A percentile compares a stretch with the other conserved stretches of the same genome.
Evolutionary conservation across 2,113 vertebrate species (phyloP).

Genomic region (Xiphophorus couchianus): DNA sequence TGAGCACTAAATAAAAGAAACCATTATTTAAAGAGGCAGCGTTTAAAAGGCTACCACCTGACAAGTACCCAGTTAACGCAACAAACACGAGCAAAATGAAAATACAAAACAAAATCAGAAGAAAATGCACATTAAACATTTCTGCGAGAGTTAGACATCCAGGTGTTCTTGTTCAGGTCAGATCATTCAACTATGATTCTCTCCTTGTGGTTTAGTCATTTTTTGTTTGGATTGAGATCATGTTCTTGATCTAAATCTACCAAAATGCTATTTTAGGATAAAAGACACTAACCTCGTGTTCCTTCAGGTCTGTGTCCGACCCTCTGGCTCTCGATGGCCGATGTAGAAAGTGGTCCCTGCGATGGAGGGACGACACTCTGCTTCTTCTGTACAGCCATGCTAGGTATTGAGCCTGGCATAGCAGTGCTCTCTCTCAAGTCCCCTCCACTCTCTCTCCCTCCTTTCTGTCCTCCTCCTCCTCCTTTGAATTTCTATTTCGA

Average conservation of each 20-base stretch:
- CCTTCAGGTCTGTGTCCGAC: slow-evolving; percentile 22
- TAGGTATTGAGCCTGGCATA: slow-evolving; percentile 60
- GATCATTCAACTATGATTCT: slow-evolving; percentile 24
- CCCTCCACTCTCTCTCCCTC: slow-evolving; percentile 12
- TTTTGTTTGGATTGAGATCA: slow-evolving; percentile 14
- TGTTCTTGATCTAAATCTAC: slow-evolving; percentile 4
- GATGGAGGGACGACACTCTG: slow-evolving; percentile 64
- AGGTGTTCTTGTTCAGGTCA: background rate
- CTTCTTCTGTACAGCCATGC: slow-evolving; percentile 74
- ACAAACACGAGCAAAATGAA: background rate
- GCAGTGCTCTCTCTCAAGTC: slow-evolving; percentile 44
- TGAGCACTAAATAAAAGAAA: slow-evolving; percentile 49
- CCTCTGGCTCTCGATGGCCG: slow-evolving; percentile 45
- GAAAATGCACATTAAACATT: no score
- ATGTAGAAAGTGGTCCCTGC: slow-evolving; percentile 58
- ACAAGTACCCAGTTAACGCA: slow-evolving; percentile 7
- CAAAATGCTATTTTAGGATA: background rate
- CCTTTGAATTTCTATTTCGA: slow-evolving; percentile 68
- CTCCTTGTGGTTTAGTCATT: slow-evolving; percentile 3
- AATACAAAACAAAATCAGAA: no score
- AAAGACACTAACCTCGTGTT: slow-evolving; percentile 47
- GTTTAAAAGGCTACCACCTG: slow-evolving; percentile 50
- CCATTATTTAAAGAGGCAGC: slow-evolving; percentile 49
- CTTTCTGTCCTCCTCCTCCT: slow-evolving; percentile 29
- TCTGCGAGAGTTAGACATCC: background rate